Conservation (phyloP, 2,888 invertebrate species). For the Hyposoter dolosus region DNA sequence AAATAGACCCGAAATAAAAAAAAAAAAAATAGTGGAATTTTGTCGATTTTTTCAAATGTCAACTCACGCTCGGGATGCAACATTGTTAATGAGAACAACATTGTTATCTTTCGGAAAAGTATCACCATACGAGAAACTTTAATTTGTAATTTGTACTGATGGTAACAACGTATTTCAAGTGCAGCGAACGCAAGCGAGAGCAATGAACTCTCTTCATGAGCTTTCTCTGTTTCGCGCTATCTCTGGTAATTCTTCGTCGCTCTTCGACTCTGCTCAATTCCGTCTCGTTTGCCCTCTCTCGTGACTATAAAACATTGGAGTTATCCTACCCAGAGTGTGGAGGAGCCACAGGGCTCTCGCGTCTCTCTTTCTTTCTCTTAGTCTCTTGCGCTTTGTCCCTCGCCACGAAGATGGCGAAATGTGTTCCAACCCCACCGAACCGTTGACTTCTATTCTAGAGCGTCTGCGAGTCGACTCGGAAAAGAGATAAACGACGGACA, state of each 20-base stretch:
- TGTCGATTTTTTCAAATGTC: too few relatives aligned
- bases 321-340: constrained; percentile 22
- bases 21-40: too few relatives aligned
- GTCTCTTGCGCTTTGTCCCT: constrained; percentile 59
- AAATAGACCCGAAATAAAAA: background rate
- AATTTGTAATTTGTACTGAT: constrained; percentile 16
- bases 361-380: constrained; percentile 21
- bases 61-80: background rate
- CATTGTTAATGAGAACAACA: background rate
- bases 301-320: constrained; percentile 17
- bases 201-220: constrained; percentile 69
- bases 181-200: constrained; percentile 68
- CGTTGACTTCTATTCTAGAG: constrained; percentile 79
- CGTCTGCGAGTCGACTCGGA: constrained; percentile 60
- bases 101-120: background rate
- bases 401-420: constrained; percentile 67
- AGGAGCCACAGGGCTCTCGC: constrained; percentile 11
- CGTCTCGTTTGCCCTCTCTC: constrained; percentile 36
- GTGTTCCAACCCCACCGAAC: constrained; percentile 75
- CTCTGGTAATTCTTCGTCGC: constrained; percentile 29
- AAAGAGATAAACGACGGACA: background rate
- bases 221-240: constrained; percentile 38
- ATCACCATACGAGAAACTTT: constrained; percentile 26
- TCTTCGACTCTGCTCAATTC: constrained; percentile 15
- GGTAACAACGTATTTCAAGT: constrained; percentile 57